A percentile compares a stretch with the other conserved stretches of the same genome.
Conservation (phyloP, 2,888 invertebrate species). For the Acanthosepion pharaonis region DNA sequence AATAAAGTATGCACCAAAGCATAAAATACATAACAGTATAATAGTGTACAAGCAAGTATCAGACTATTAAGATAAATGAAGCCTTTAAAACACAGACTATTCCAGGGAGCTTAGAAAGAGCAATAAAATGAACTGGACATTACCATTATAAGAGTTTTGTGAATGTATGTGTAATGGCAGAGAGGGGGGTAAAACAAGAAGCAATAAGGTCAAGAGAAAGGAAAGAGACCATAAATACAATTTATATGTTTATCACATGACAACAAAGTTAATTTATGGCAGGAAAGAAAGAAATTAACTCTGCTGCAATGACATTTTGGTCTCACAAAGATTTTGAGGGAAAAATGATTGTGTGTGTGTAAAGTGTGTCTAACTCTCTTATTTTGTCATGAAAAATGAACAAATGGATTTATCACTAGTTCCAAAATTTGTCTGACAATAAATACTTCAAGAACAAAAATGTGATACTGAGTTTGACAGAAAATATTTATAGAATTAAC, state of each 20-base stretch:
- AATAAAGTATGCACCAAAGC: background rate
- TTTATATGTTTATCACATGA: constrained; percentile 4
- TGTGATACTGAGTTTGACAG: too few relatives aligned
- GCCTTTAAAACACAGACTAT: background rate
- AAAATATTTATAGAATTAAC: too few relatives aligned
- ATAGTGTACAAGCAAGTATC: background rate
- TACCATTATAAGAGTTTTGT: background rate
- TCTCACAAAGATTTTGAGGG: too few relatives aligned
- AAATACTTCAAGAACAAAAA: too few relatives aligned
- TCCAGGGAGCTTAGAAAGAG: background rate
- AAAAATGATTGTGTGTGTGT: too few relatives aligned
- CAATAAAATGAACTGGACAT: constrained; percentile 4
- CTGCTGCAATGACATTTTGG: background rate
- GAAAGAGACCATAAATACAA: background rate
- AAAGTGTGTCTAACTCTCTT: too few relatives aligned
- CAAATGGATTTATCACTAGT: too few relatives aligned
- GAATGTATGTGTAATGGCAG: background rate
- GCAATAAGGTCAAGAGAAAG: background rate
- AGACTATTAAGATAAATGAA: background rate
- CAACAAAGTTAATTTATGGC: background rate
- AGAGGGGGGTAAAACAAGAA: background rate
- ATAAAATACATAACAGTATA: background rate
- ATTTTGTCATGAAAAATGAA: too few relatives aligned
- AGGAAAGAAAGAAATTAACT: background rate
- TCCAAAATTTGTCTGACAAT: too few relatives aligned